Conservation (phyloP, 2,113 vertebrate species). For the Chaetura pelagica region DNA sequence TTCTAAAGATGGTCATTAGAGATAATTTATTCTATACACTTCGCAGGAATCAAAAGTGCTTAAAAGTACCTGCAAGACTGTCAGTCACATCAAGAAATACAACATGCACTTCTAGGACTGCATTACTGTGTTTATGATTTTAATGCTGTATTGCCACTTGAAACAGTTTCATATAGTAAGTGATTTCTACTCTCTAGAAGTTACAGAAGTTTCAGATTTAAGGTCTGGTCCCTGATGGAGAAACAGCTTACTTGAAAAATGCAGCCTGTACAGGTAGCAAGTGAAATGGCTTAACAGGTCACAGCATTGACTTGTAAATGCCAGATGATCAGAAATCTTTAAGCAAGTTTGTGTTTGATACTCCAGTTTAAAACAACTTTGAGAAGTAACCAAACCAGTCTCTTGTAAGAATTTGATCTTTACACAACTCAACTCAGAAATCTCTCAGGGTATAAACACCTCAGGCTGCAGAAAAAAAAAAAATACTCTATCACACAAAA, state of each 20-base stretch:
- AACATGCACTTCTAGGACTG: not conserved
- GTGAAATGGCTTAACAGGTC: not conserved
- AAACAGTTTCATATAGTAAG: not conserved
- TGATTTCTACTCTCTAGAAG: not conserved
- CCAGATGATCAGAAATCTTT: not conserved
- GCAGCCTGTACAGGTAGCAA: not conserved
- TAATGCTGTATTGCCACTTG: not conserved
- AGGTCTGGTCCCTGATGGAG: not conserved
- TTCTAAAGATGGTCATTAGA: not conserved
- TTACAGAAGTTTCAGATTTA: not conserved
- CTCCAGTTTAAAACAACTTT: not conserved
- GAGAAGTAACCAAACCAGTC: not conserved
- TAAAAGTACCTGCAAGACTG: not conserved
- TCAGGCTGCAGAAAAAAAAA: not conserved
- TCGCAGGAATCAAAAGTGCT: slow-evolving; percentile 6
- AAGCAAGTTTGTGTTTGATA: not conserved
- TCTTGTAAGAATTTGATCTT: not conserved
- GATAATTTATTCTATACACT: not conserved
- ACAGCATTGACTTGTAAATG: not conserved
- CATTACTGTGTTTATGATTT: not conserved
- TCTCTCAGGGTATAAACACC: not conserved
- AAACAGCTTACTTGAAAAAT: not conserved
- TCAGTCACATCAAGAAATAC: not conserved
- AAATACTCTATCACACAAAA: not conserved
- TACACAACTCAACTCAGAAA: not conserved